Base-by-base conservation (phyloP, 35 echinoderm and acorn worm species). In the Apostichopus japonicus region DNA sequence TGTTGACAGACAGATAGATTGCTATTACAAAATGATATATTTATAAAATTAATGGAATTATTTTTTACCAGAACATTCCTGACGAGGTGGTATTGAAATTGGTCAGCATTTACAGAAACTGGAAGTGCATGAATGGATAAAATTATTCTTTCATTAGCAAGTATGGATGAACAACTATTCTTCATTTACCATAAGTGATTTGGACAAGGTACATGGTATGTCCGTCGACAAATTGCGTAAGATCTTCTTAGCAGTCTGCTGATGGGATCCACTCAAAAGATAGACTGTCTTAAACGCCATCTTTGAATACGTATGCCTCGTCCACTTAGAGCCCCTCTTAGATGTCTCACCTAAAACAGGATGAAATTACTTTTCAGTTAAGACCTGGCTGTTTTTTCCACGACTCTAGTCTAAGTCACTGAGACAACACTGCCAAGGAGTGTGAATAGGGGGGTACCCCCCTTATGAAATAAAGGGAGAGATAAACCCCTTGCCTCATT, bases 201-300 rank as follows among this genome's bases (percentile, higher is more conserved):
- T 86, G 83, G 83, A n/a, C 83, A 86, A 14, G 83, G 83, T 58
- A 86, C 83, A 86, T 86, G 10, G 55, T 86, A 86, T 58, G 83
- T 23, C 5, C 83, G 83, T 58, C 83, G 53, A 58, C 83, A 51
- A 56, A 83, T 83, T 17, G 80, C 22, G 44, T 83, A 83, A 5
- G 83, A 59, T 55, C 53, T 86, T 22, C 83, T 86, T n/a, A 86
- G 55, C 15, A 86, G 10, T 86, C 83, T 86, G 8, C 83, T 23
- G 23, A 86, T 63, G 14, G 83, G 83, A 23, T 86, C 83, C 14
- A 86, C 83, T 86, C 83, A 55, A 13, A 59, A 63, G 24, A 86
- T 86, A 14, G 53, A 58, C 83, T 56, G 52, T 17, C 83, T 56
- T 24, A 86, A 23, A 19, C 83, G 83, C 53, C 83, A n/a, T 22